These are phyloP conservation scores for Drosophila multiciliata DNA, from an alignment of 2,888 invertebrate species.

Conservation along the genomic window DNA sequence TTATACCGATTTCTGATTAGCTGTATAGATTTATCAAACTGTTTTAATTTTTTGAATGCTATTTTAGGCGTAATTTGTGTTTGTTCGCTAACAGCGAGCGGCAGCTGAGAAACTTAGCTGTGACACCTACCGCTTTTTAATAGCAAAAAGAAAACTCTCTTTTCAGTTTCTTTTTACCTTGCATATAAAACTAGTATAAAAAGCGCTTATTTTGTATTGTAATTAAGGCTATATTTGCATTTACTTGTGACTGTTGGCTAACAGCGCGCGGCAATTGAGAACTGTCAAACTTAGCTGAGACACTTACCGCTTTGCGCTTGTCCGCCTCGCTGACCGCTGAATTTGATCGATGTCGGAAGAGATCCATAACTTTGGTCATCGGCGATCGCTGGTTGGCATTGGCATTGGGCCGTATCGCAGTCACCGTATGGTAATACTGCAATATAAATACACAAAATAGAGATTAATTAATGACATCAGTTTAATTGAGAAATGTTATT, in stretches of 20 bases:
- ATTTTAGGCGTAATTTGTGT: too few relatives aligned
- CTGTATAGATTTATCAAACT: too few relatives aligned
- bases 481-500: too few relatives aligned
- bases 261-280: conserved; percentile 7
- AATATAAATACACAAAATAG: conserved; percentile 11
- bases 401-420: conserved; percentile 87
- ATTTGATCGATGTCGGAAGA: conserved; percentile 92
- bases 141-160: too few relatives aligned
- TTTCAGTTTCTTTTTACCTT: background rate
- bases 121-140: background rate
- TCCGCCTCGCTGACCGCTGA: conserved; percentile 89
- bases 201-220: background rate
- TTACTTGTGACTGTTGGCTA: conserved; percentile 3
- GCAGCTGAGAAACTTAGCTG: background rate
- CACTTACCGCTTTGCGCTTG: conserved; percentile 89
- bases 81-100: too few relatives aligned
- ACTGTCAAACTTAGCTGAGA: conserved; percentile 31
- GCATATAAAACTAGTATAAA: background rate
- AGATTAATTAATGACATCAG: background rate
- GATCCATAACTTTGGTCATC: conserved; percentile 96
- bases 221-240: background rate
- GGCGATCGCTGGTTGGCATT: conserved; percentile 87
- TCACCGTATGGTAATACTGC: conserved; percentile 91
- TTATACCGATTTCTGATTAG: too few relatives aligned
- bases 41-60: too few relatives aligned